Base-by-base conservation (phyloP, 2,888 invertebrate genomes). In the Brassicogethes aeneus region DNA sequence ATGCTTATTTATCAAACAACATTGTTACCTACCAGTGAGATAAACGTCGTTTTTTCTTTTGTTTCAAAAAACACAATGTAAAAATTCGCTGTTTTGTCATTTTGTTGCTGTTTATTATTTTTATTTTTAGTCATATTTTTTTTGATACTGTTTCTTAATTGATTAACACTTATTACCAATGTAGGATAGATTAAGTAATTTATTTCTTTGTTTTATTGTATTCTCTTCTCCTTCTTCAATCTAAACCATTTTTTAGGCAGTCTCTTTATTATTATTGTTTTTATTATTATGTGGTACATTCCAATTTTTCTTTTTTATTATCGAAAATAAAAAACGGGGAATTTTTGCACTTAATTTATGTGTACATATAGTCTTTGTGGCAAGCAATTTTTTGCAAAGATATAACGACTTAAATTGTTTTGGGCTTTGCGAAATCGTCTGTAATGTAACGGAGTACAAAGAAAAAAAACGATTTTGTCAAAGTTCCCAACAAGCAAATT, bases 391-490 rank as follows among this genome's bases (percentile, higher is more conserved):
- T 32, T 32, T 32, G 5, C 5, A 10, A 10, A 10, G 10, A 32
- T 32, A 13, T 32, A 31, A 30, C 33, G 23, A 33, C 10, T 16
- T 17, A 12, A 35, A 15, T 35, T 35, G 3, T 46, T 39, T 50
- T 61, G 55, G 62, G 44, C 42, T 48, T 60, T 62, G 58, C 53
- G 50, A 62, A 61, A 61, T 61, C 60, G 60, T 59, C 29, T 37
- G 37, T 41, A n/a, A n/a, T 37, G 16, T 17, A 23, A 47, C 41
- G 54, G 56, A 61, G 60, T 59, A 59, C 60, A 61, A 60, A 61
- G 50, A 39, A 45, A 50, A 46, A 50, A 39, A 50, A 53, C 61
- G 59, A 60, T 60, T 62, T 62, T 61, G 55, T 60, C 60, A 61
- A n/a, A n/a, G n/a, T n/a, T n/a, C n/a, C n/a, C n/a, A n/a, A n/a